phyloP scores from a whole-genome alignment of 2,113 vertebrate species.

The Noctilio leporinus region DNA sequence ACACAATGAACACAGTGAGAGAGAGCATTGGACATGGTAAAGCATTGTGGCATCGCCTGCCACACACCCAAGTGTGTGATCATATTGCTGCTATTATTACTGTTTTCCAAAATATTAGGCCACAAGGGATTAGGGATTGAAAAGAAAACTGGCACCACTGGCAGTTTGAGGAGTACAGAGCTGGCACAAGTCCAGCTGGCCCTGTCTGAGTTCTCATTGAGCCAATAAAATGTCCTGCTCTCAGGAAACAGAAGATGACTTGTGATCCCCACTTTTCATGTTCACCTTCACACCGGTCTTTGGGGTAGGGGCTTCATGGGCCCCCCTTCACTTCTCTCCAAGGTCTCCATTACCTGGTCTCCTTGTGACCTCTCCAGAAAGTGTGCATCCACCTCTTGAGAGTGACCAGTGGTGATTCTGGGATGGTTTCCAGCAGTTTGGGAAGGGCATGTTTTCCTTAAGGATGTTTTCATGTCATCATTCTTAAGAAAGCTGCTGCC shows the following conservation, averaged over 20 bases:
- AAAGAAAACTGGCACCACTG: neutral
- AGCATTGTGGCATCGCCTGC: neutral
- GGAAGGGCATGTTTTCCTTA: neutral
- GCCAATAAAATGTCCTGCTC: rapidly evolving
- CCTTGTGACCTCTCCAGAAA: neutral
- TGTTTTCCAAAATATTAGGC: neutral
- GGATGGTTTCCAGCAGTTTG: neutral
- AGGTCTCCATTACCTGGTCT: neutral
- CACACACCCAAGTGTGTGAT: neutral
- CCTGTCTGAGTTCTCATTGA: neutral
- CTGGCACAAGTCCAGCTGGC: neutral
- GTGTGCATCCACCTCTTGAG: neutral
- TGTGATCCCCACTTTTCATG: rapidly evolving
- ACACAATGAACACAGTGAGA: neutral
- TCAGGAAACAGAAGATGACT: neutral
- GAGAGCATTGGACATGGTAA: rapidly evolving
- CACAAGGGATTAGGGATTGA: neutral
- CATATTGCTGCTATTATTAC: neutral
- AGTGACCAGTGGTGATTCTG: neutral
- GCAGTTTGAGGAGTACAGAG: neutral
- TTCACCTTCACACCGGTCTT: neutral
- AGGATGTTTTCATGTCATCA: neutral
- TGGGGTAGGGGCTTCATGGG: neutral
- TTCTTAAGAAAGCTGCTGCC: neutral
- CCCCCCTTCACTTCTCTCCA: neutral